Conservation (phyloP, 2,113 vertebrate genomes). For the Anas platyrhynchos region DNA sequence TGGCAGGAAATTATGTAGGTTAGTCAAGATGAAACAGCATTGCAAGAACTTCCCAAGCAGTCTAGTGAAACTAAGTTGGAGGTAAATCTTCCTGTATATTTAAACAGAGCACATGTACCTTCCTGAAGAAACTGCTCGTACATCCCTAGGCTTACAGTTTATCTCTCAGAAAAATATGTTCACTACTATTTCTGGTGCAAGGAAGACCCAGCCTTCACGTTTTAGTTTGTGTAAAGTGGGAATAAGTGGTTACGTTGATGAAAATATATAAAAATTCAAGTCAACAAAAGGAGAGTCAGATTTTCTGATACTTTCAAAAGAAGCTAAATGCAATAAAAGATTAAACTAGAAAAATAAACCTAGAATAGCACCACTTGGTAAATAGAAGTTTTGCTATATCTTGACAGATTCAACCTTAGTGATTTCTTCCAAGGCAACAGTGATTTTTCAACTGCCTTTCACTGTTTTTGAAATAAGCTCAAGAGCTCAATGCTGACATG, state of each 20-base stretch:
- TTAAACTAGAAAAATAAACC: not conserved
- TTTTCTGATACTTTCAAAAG: not conserved
- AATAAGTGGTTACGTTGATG: not conserved
- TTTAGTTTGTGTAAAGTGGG: not conserved
- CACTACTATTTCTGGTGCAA: not conserved
- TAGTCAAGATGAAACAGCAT: constrained; percentile 50
- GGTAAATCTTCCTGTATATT: not conserved
- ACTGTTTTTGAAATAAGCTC: not conserved
- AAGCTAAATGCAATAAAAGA: not conserved
- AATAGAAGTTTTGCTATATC: not conserved
- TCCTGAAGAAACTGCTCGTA: not conserved
- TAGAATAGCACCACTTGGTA: not conserved
- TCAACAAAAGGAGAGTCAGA: not conserved
- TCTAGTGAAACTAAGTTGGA: constrained; percentile 26
- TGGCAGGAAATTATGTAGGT: constrained; percentile 52
- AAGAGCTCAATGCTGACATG: not conserved
- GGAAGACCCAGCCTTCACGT: not conserved
- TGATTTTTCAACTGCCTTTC: not conserved
- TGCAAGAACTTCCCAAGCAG: not conserved
- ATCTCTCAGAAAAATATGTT: not conserved
- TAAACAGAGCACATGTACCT: not conserved
- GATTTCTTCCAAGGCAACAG: not conserved
- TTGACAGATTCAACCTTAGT: not conserved
- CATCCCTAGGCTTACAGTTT: not conserved
- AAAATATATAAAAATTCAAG: not conserved